Evolutionary conservation across 2,797 vertebrate genomes (phyloP).

Genomic region (Sebastes nivosus): DNA sequence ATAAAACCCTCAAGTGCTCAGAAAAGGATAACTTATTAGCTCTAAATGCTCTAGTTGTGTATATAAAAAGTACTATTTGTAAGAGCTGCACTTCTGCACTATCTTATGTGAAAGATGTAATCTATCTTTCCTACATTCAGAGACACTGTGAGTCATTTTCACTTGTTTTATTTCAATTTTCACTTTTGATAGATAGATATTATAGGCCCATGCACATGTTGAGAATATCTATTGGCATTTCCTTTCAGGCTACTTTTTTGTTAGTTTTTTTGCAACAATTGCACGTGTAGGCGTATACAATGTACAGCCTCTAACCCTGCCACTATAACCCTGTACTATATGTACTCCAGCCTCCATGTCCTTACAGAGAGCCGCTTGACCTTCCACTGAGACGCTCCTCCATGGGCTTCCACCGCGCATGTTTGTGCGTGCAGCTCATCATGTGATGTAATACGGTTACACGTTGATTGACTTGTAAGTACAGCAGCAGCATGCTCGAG

Average conservation of each 20-base stretch:
- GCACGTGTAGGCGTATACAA: background rate
- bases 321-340: background rate
- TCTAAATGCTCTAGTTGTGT: slow-evolving; percentile 54
- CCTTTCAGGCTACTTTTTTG: background rate
- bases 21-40: slow-evolving; percentile 50
- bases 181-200: slow-evolving; percentile 8
- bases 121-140: slow-evolving; percentile 73
- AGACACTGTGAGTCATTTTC: slow-evolving; percentile 82
- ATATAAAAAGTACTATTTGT: slow-evolving; percentile 65
- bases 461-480: slow-evolving; percentile 13
- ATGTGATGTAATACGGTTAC: slow-evolving; percentile 55
- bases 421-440: slow-evolving; percentile 39
- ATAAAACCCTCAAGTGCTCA: slow-evolving; percentile 68
- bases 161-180: slow-evolving; percentile 65
- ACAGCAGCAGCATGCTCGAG: slow-evolving; percentile 30
- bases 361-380: slow-evolving; percentile 59
- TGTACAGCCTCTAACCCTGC: background rate
- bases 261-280: background rate
- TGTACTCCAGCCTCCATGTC: slow-evolving; percentile 12
- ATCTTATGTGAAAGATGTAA: slow-evolving; percentile 63
- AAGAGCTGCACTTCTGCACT: slow-evolving; percentile 75
- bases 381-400: slow-evolving; percentile 50
- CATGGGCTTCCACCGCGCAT: slow-evolving; percentile 55
- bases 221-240: background rate
- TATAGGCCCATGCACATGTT: background rate